A percentile compares a stretch with the other conserved stretches of the same genome.
Conservation (phyloP, 2,888 invertebrate genomes). For the Dorcus hopei region DNA sequence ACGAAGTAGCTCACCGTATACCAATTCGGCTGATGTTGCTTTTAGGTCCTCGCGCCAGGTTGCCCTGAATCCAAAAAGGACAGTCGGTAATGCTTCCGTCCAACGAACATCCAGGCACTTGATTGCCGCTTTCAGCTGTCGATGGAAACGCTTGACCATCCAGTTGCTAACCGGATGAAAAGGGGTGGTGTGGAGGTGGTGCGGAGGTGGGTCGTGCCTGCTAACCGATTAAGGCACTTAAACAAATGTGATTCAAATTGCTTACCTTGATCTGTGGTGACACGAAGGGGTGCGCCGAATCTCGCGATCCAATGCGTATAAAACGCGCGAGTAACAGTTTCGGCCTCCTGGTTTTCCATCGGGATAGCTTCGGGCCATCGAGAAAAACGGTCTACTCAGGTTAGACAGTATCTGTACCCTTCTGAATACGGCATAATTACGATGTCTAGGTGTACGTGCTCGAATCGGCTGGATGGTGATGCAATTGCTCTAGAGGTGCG, state of each 20-base stretch:
- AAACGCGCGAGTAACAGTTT: constrained; percentile 33
- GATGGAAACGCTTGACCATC: constrained; percentile 27
- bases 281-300: too few relatives aligned
- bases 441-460: constrained; percentile 47
- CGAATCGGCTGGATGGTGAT: constrained; percentile 34
- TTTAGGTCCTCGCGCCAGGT: constrained; percentile 26
- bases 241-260: too few relatives aligned
- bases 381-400: constrained; percentile 36
- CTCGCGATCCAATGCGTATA: constrained; percentile 29
- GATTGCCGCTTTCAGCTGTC: constrained; percentile 26
- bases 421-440: constrained; percentile 42
- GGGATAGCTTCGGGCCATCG: constrained; percentile 38
- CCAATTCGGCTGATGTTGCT: constrained; percentile 20
- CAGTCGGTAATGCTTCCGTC: constrained; percentile 26
- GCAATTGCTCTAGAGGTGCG: constrained; percentile 19
- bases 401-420: constrained; percentile 37
- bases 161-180: constrained; percentile 21
- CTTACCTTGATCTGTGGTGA: too few relatives aligned
- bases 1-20: constrained; percentile 20
- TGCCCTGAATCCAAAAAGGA: constrained; percentile 30
- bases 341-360: constrained; percentile 32
- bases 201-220: too few relatives aligned
- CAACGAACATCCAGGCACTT: constrained; percentile 25
- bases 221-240: too few relatives aligned
- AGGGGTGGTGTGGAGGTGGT: too few relatives aligned